Evolutionary conservation across 2,888 invertebrate genomes (phyloP).

Genomic region (Noctua comes): DNA sequence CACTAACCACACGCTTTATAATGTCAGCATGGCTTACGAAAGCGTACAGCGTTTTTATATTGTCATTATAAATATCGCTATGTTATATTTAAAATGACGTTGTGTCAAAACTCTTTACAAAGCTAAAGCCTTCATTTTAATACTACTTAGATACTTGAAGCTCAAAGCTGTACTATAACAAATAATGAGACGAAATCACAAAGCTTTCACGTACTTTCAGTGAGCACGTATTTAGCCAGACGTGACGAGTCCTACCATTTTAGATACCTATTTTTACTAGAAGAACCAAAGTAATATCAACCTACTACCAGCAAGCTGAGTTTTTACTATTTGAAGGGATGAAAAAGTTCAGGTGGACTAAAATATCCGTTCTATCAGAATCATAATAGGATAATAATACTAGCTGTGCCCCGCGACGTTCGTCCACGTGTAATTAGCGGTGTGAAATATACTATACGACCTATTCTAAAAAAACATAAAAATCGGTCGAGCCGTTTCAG

Average conservation of each 20-base stretch:
- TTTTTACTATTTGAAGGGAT: neutral
- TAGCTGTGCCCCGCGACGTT: too few relatives aligned
- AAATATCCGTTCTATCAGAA: neutral
- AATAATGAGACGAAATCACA: slow-evolving; percentile 18
- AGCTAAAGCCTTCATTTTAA: neutral
- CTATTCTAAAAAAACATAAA: too few relatives aligned
- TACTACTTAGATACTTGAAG: neutral
- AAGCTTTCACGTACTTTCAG: slow-evolving; percentile 25
- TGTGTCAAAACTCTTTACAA: neutral
- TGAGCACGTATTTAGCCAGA: slow-evolving; percentile 38
- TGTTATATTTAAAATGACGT: neutral
- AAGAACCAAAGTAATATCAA: neutral
- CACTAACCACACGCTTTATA: neutral
- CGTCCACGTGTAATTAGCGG: too few relatives aligned
- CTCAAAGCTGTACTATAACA: neutral
- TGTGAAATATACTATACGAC: too few relatives aligned
- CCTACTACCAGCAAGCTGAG: neutral
- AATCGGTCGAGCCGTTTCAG: too few relatives aligned
- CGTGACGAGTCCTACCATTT: slow-evolving; percentile 36
- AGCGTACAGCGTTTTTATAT: neutral
- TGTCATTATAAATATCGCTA: too few relatives aligned
- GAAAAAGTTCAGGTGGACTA: neutral
- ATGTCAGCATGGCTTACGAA: neutral
- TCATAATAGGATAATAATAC: neutral
- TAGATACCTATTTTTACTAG: slow-evolving; percentile 7